Percentiles rank a stretch among this genome's conserved stretches.
Evolutionary conservation across 2,888 invertebrate species (phyloP).

Genomic region (Papilio gigon): DNA sequence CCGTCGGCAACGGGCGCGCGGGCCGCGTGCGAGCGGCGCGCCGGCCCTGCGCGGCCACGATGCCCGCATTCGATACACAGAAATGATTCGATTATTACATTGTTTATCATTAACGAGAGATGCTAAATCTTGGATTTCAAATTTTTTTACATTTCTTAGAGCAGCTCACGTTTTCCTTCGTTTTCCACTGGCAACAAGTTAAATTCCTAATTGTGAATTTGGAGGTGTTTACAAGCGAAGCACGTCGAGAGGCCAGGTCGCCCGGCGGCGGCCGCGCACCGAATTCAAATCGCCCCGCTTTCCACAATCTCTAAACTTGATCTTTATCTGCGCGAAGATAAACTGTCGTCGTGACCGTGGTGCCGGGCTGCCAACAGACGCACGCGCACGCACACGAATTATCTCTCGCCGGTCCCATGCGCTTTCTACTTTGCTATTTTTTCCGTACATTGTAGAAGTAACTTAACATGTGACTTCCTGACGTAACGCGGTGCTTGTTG

Average conservation of each 20-base stretch:
- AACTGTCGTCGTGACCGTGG: background rate
- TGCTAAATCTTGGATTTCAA: background rate
- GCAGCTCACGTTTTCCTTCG: background rate
- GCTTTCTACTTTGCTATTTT: slow-evolving; percentile 26
- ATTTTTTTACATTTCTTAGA: background rate
- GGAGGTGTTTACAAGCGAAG: background rate
- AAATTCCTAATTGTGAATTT: slow-evolving; percentile 1
- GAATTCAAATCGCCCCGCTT: slow-evolving; percentile 37
- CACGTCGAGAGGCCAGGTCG: slow-evolving; percentile 27
- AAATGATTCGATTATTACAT: background rate
- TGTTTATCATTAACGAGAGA: background rate
- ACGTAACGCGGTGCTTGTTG: too few relatives aligned
- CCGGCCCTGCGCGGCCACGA: background rate
- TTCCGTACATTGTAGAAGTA: background rate
- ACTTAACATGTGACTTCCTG: background rate
- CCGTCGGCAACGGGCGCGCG: background rate
- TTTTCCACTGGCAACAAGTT: background rate
- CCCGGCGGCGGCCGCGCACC: slow-evolving; percentile 16
- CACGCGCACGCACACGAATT: background rate
- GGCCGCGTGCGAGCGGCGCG: background rate
- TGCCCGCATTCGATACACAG: background rate
- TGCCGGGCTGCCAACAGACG: background rate
- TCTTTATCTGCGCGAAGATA: slow-evolving; percentile 36
- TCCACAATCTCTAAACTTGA: slow-evolving; percentile 41
- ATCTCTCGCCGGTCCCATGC: background rate